These are phyloP conservation scores for Cyprinus carpio DNA, from an alignment of 2,113 vertebrate genomes.

Conservation along the genomic window DNA sequence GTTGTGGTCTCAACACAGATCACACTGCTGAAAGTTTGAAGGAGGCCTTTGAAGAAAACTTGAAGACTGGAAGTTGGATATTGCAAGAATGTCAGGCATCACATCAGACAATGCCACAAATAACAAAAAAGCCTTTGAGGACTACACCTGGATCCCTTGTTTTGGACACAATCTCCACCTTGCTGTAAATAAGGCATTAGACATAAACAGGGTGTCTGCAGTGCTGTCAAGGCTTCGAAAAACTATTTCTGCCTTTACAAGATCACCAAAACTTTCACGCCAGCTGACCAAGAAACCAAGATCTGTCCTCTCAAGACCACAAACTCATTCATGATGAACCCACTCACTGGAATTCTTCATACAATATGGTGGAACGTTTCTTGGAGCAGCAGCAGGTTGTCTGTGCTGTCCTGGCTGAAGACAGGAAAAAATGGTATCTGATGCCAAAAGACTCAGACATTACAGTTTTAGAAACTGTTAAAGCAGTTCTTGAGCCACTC, in stretches of 20 bases:
- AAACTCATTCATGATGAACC: too few species aligned
- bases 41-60: slow-evolving; percentile 21
- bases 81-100: slow-evolving; percentile 40
- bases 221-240: slow-evolving; percentile 36
- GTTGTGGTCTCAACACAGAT: slow-evolving; percentile 30
- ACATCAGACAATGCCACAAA: slow-evolving; percentile 51
- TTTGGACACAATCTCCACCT: slow-evolving; percentile 4
- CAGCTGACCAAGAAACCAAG: not conserved
- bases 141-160: not conserved
- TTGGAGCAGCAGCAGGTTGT: too few species aligned
- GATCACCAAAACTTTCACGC: slow-evolving; percentile 37
- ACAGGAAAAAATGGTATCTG: too few species aligned
- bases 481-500: too few species aligned
- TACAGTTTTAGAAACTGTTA: too few species aligned
- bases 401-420: too few species aligned
- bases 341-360: too few species aligned
- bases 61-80: not conserved
- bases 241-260: slow-evolving; percentile 38
- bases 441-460: too few species aligned
- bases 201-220: slow-evolving; percentile 34
- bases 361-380: too few species aligned
- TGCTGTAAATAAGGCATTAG: not conserved
- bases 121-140: slow-evolving; percentile 25
- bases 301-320: too few species aligned
- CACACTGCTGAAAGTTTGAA: slow-evolving; percentile 42